Evolutionary conservation across 2,113 vertebrate genomes (phyloP).

Genomic region (Paedocypris sp.): DNA sequence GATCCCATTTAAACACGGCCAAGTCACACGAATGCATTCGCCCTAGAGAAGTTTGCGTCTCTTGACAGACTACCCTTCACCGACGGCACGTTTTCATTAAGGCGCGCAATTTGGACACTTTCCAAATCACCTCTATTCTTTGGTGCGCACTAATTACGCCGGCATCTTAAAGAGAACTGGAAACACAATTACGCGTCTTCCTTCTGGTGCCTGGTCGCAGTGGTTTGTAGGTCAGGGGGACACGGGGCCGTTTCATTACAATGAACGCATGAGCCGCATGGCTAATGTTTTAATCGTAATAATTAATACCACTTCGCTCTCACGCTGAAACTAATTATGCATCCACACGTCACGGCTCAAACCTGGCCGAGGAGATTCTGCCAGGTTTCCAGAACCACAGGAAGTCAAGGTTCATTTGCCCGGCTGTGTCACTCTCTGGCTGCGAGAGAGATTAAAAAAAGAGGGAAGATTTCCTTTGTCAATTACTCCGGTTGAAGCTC

Average conservation of each 20-base stretch:
- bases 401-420: constrained; percentile 18
- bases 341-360: constrained; percentile 18
- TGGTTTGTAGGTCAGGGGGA: constrained; percentile 40
- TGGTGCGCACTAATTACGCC: constrained; percentile 62
- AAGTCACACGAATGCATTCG: constrained; percentile 53
- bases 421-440: background rate
- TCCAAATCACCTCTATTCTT: constrained; percentile 70
- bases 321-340: constrained; percentile 35
- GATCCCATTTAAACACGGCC: constrained; percentile 59
- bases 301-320: constrained; percentile 39
- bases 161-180: constrained; percentile 61
- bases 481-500: background rate
- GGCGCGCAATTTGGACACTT: constrained; percentile 68
- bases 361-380: constrained; percentile 7
- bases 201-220: constrained; percentile 45
- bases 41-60: constrained; percentile 62
- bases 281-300: constrained; percentile 41
- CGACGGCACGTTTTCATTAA: constrained; percentile 63
- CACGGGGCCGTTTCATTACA: constrained; percentile 14
- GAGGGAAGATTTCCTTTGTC: too few species aligned
- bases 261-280: constrained; percentile 28
- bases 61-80: constrained; percentile 62
- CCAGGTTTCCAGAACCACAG: constrained; percentile 16
- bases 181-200: constrained; percentile 58
- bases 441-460: too few species aligned